Evolutionary conservation across 1,140 invertebrate genomes (phyloP), one percentile per base, ranked within the genome.

Genomic region (Bombus ignitus): DNA sequence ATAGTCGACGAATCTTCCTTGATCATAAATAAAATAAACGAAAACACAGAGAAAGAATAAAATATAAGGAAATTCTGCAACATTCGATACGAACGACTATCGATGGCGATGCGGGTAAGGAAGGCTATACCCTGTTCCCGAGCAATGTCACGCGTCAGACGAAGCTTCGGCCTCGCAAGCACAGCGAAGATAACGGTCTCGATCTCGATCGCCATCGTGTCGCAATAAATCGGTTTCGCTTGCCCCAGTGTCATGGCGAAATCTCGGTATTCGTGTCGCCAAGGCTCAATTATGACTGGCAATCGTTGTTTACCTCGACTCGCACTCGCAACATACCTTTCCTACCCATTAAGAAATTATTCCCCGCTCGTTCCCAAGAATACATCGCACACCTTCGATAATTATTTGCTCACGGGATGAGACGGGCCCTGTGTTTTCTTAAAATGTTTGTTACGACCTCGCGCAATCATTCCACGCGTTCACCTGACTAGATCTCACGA

Each of bases 191-290:
- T 71, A 83, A 83, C 66, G 39, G 75, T 70, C 53, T 35, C 44
- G 57, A 79, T 79, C 80, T 39, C 80, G 42, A 80, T 80, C 35
- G 5, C 62, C 57, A 84, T 81, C 39, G 37, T 85, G 77, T 80
- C 65, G 77, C 59, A 87, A 87, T 81, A 85, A 70, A 85, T 85
- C 83, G 62, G 62, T 85, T 87, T 85, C 83, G 35, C 53, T 47
- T 35, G 47, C 44, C 42, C 57, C 86, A 85, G 86, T 87, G 86
- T 87, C 86, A 87, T 85, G 83, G 83, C 86, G 83, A 87, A 87
- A 85, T 87, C 71, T 62, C 47, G 72, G 72, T 87, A 81, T 85
- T 85, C 83, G 65, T 85, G 77, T 85, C 83, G 76, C 72, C 71
- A 62, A 35, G 25, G n/a, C 73, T 85, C 86, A 66, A 81, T 81